Base-by-base conservation (phyloP, 2,113 vertebrate genomes). In the Cairina moschata region DNA sequence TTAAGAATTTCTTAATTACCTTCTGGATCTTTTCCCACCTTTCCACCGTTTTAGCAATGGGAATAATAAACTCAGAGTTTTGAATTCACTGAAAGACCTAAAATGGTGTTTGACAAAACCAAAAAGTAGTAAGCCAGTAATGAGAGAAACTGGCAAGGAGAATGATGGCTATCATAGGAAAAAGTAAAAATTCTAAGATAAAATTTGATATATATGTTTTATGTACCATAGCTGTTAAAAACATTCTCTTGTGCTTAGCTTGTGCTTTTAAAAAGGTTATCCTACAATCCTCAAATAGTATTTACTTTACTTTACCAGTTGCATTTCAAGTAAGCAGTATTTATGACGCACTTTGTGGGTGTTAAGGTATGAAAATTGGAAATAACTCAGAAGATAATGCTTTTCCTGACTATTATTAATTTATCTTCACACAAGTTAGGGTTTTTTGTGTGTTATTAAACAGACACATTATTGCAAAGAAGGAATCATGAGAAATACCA, bases 341-440 rank as follows among this genome's bases (percentile, higher is more conserved):
- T 82, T 73, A 36, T 69, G 79, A 63, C 8, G 8, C 13, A 11
- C 74, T 91, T 91, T 83, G 17, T 73, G 56, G 44, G 4, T 52
- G 11, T 67, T 29, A 85, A 95, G 59, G 72, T 80, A 90, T 86
- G 75, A 91, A 87, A 94, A 95, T 38, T 73, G n/a, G 25, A 91
- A 91, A 44, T 67, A 86, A 63, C 32, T 79, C 26, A 36, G 54
- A 80, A 80, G 13, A 46, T 42, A 36, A 31, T 75, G 40, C 20
- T 88, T 88, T 90, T 93, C 10, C 44, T 75, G 40, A 32, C 6
- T 38, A 38, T 56, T 56, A 21, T 88, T 71, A 26, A 38, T 58
- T 87, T 73, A 32, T 50, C 8, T 75, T 44, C 4, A 6, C 5
- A 29, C 9, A 48, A 6, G 46, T 48, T 22, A 22, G 46, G 56